Base-by-base conservation (phyloP, 2,888 invertebrate genomes). In the Epsilonema sp. region DNA sequence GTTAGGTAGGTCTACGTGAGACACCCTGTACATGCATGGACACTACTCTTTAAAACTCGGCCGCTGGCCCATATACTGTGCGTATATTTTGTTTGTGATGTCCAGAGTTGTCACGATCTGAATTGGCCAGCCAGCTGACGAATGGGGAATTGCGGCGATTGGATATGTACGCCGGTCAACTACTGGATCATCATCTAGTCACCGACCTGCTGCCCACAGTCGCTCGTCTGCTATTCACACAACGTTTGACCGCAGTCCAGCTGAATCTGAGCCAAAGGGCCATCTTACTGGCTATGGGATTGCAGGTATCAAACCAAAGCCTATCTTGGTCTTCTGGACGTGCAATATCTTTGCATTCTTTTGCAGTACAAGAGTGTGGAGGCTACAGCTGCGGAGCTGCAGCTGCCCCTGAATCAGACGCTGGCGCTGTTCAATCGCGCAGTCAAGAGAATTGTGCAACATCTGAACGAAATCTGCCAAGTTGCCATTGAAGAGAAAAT, bases 361-460 rank as follows among this genome's bases (percentile, higher is more conserved):
- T 75, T 92, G 44, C 92, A 97, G 71, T 81, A 83, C 67, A 92
- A 90, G 70, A 78, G 79, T 0, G 78, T 90, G 0, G 89, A 94
- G 52, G 74, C 76, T n/a, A 70, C 92, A 50, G 75, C 80, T 0
- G 70, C 72, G 2, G 87, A 92, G 60, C 69, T 97, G 4, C 81
- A 82, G 47, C 73, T 92, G 41, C 82, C 85, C 2, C 46, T 51
- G 24, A 57, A 55, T 20, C 92, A 94, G 66, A 70, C 92, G 24
- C 70, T 87, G 5, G 87, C 84, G 2, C 76, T 86, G 52, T 86
- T 87, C 69, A 85, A 81, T 64, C 78, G 84, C 55, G 74, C 78
- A 3, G 76, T 85, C 53, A 66, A 75, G 45, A 72, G 74, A 59
- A 65, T 73, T 37, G 68, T 74, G 4, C 72, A 63, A 54, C 49